Conservation (phyloP, 2,797 vertebrate species). For the Melanogrammus aeglefinus region DNA sequence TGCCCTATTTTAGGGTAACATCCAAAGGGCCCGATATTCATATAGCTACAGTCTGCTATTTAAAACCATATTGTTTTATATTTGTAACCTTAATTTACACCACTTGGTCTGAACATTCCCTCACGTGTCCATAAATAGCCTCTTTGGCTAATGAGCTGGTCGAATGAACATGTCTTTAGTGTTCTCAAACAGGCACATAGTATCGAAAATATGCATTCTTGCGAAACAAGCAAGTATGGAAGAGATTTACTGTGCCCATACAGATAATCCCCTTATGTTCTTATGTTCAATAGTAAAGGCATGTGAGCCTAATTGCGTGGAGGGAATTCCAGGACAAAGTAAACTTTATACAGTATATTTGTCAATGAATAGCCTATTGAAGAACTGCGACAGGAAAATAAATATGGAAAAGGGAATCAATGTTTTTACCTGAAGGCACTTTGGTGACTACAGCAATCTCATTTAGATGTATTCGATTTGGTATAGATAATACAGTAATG, state of each 20-base stretch:
- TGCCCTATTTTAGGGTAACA: not conserved
- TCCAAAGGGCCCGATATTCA: not conserved
- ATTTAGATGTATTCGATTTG: not conserved
- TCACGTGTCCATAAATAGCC: not conserved
- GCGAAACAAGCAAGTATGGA: constrained; percentile 26
- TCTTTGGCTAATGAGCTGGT: not conserved
- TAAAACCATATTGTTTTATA: not conserved
- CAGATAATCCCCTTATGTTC: constrained; percentile 57
- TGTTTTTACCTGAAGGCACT: not conserved
- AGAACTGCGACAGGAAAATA: not conserved
- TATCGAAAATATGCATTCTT: constrained; percentile 21
- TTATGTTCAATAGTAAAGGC: constrained; percentile 9
- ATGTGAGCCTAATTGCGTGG: not conserved
- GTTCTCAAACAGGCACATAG: constrained; percentile 37
- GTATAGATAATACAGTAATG: not conserved
- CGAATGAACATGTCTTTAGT: constrained; percentile 44
- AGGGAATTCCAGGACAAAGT: not conserved
- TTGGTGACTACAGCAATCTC: not conserved
- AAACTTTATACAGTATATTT: not conserved
- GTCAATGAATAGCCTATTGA: not conserved
- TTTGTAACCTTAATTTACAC: not conserved
- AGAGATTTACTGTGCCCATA: constrained; percentile 41
- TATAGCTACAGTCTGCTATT: not conserved
- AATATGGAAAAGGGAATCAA: not conserved
- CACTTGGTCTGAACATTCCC: not conserved